Conservation (phyloP, 2,113 vertebrate species). For the Rhinoptilus africanus region DNA sequence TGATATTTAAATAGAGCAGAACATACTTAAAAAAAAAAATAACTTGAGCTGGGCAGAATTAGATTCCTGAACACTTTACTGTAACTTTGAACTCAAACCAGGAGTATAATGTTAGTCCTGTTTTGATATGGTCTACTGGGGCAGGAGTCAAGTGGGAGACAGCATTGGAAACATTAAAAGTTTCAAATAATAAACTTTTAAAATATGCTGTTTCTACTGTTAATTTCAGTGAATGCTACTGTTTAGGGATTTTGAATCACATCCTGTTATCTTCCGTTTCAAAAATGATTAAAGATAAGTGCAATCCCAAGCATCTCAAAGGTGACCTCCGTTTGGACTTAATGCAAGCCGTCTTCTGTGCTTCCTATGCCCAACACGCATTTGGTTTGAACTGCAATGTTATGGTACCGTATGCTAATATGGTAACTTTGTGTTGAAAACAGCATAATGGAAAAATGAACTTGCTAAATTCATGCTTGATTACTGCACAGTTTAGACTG, state of each 20-base stretch:
- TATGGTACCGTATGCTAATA: conserved; percentile 57
- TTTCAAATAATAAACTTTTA: neutral
- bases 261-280: neutral
- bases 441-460: conserved; percentile 72
- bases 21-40: neutral
- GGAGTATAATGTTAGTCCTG: neutral
- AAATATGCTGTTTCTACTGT: neutral
- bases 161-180: neutral
- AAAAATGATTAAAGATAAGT: conserved; percentile 18
- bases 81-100: neutral
- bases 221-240: neutral
- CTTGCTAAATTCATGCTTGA: conserved; percentile 72
- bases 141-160: neutral
- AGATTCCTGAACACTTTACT: neutral
- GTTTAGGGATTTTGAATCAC: neutral
- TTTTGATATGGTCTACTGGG: neutral
- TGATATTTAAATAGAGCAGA: neutral
- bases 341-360: neutral
- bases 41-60: neutral
- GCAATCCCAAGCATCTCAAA: neutral
- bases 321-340: neutral
- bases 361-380: neutral
- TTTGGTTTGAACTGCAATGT: conserved; percentile 30
- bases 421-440: conserved; percentile 69
- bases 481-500: conserved; percentile 44